These are phyloP conservation scores for Epizoanthus ramosus DNA, from an alignment of 92 coral and sea anemone genomes.

Conservation along the genomic window DNA sequence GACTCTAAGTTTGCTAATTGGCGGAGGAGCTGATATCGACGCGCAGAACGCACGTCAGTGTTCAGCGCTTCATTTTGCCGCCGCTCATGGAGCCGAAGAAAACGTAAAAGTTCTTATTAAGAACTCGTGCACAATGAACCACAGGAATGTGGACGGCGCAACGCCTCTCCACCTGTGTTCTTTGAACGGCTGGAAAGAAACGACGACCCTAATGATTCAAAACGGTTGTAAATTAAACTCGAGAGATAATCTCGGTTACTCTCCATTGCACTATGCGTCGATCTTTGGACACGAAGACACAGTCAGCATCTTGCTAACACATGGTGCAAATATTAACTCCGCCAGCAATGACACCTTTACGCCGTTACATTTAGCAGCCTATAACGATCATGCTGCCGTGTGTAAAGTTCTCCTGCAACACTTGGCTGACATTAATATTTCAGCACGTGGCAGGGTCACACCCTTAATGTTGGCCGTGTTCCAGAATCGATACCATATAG, in stretches of 20 bases:
- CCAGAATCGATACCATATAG: constrained; percentile 56
- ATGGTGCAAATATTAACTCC: constrained; percentile 60
- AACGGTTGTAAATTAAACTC: constrained; percentile 60
- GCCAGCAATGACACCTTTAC: constrained; percentile 56
- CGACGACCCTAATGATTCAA: constrained; percentile 43
- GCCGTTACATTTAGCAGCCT: constrained; percentile 74
- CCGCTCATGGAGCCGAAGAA: constrained; percentile 59
- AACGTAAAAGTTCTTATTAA: constrained; percentile 51
- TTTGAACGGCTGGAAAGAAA: constrained; percentile 57
- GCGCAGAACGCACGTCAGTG: constrained; percentile 41
- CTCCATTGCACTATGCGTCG: constrained; percentile 66
- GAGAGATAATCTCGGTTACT: constrained; percentile 61
- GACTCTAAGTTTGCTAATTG: constrained; percentile 45
- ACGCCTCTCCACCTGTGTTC: constrained; percentile 71
- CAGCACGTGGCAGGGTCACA: constrained; percentile 65
- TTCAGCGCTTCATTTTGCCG: constrained; percentile 81
- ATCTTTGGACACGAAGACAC: constrained; percentile 51
- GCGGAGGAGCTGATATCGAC: constrained; percentile 60
- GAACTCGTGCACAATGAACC: constrained; percentile 42
- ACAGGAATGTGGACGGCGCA: constrained; percentile 58
- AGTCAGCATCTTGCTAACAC: constrained; percentile 44
- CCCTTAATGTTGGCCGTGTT: constrained; percentile 77
- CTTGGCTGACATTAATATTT: constrained; percentile 50
- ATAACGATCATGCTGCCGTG: constrained; percentile 52
- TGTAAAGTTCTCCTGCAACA: constrained; percentile 50